phyloP scores from a whole-genome alignment of 2,797 vertebrate species.

The Rhynchonycteris naso region DNA sequence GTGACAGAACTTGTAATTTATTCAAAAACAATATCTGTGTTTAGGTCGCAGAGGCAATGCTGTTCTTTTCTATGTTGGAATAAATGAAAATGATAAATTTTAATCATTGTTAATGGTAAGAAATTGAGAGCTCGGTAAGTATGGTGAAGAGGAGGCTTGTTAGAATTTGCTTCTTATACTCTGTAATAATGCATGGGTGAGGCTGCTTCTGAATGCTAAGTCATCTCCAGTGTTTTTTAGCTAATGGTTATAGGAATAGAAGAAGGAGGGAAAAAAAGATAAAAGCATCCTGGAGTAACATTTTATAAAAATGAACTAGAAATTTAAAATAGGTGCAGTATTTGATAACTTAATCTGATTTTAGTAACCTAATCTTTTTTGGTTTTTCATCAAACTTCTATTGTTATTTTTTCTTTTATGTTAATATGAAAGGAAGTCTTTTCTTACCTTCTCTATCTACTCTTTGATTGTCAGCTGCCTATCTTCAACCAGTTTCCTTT shows the following conservation, averaged over 20 bases:
- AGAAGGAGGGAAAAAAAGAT: not conserved
- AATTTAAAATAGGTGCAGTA: conserved; percentile 28
- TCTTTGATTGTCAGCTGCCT: conserved; percentile 55
- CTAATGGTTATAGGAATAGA: not conserved
- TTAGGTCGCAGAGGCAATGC: not conserved
- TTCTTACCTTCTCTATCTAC: not conserved
- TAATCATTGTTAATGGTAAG: conserved; percentile 15
- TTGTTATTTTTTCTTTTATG: conserved; percentile 19
- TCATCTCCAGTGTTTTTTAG: not conserved
- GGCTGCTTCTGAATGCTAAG: not conserved
- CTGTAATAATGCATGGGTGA: not conserved
- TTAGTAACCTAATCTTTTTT: conserved; percentile 31
- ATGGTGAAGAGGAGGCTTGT: not conserved
- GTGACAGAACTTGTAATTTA: conserved; percentile 8
- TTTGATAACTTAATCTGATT: conserved; percentile 42
- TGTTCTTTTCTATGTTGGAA: conserved; percentile 33
- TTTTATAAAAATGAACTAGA: conserved; percentile 48
- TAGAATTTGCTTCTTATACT: not conserved
- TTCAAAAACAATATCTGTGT: not conserved
- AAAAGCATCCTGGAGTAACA: conserved; percentile 17
- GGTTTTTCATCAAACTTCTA: not conserved
- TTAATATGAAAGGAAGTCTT: conserved; percentile 18
- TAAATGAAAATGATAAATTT: conserved; percentile 25
- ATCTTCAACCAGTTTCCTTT: conserved; percentile 62
- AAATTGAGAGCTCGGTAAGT: conserved; percentile 9